A percentile compares a stretch with the other conserved stretches of the same genome.
These are phyloP conservation scores for Pholis gunnellus DNA, from an alignment of 2,113 vertebrate species.

Conservation along the genomic window DNA sequence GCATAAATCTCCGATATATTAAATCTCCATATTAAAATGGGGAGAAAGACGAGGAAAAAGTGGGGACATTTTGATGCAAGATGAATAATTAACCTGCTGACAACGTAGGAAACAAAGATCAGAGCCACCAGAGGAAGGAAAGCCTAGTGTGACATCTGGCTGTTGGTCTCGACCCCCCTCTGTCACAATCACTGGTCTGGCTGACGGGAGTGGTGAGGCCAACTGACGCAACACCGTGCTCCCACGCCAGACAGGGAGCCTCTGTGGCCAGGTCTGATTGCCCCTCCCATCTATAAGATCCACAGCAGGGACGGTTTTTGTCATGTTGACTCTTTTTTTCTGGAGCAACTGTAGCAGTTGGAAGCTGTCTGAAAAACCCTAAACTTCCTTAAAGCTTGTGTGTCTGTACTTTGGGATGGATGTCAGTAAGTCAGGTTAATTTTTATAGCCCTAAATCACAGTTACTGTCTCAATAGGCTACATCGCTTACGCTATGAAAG, in stretches of 20 bases:
- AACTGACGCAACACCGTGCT: conserved; percentile 75
- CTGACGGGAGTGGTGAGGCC: conserved; percentile 68
- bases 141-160: conserved; percentile 83
- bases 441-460: conserved; percentile 4
- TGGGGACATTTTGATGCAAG: too few relatives aligned
- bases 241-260: conserved; percentile 46
- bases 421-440: not conserved
- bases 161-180: conserved; percentile 80
- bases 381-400: not conserved
- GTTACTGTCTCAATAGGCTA: not conserved
- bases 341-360: conserved; percentile 15
- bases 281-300: conserved; percentile 27
- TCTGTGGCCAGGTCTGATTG: conserved; percentile 29
- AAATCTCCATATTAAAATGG: not conserved
- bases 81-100: not conserved
- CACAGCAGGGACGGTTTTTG: conserved; percentile 5
- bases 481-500: not conserved
- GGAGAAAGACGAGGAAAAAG: not conserved
- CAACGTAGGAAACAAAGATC: not conserved
- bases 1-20: not conserved
- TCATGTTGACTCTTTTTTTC: not conserved
- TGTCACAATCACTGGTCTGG: conserved; percentile 89
- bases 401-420: not conserved
- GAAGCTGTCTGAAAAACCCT: conserved; percentile 17
- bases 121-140: conserved; percentile 91